A percentile compares a stretch with the other conserved stretches of the same genome.
These are phyloP conservation scores for Glareola pratincola DNA, from an alignment of 2,113 vertebrate genomes.

Conservation along the genomic window DNA sequence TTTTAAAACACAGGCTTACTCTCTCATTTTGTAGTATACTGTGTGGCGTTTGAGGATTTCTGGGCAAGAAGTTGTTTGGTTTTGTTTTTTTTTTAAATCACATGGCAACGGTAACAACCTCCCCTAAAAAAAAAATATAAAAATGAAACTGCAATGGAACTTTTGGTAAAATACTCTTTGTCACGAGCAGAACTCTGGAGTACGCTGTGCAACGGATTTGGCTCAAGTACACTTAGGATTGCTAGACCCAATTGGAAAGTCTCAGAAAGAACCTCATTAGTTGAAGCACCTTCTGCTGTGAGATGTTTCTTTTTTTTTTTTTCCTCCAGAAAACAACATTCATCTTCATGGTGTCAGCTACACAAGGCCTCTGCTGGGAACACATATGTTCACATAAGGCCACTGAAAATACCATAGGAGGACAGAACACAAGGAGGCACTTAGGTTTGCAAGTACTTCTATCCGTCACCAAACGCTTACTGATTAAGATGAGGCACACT, in stretches of 20 bases:
- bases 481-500: background rate
- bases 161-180: background rate
- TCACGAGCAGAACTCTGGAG: slow-evolving; percentile 9
- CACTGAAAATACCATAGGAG: slow-evolving; percentile 41
- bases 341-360: slow-evolving; percentile 1
- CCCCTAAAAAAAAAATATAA: background rate
- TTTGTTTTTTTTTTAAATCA: background rate
- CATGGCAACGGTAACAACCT: background rate
- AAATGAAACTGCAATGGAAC: background rate
- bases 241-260: background rate
- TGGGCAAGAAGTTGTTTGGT: background rate
- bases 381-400: slow-evolving; percentile 2
- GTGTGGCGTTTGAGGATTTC: background rate
- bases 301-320: background rate
- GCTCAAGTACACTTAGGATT: slow-evolving; percentile 62
- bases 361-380: slow-evolving; percentile 52
- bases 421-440: slow-evolving; percentile 64
- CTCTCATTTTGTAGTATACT: background rate
- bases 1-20: background rate
- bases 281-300: background rate
- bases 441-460: slow-evolving; percentile 42
- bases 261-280: slow-evolving; percentile 3
- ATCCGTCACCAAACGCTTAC: background rate
- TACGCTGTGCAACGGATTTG: background rate
- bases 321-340: background rate